Evolutionary conservation across 2,113 vertebrate species (phyloP), one percentile per base, ranked within the genome.

Genomic region (Spea bombifrons): DNA sequence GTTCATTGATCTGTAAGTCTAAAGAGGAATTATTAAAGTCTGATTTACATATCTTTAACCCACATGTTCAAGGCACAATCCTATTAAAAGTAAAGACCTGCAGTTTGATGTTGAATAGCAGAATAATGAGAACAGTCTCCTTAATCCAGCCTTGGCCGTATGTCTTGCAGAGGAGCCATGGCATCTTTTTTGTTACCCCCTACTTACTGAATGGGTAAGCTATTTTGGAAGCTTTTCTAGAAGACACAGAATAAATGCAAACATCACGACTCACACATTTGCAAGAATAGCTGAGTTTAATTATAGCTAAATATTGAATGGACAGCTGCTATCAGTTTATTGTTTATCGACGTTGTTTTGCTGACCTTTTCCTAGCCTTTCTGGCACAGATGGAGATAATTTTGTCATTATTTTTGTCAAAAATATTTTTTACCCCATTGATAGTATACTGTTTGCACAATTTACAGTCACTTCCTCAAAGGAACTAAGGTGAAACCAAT

Each of bases 401-500:
- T 5, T 47, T 59, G 30, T 69, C 53, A 76, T 76, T 76, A 69
- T 61, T 49, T 59, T 46, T 9, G 9, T 61, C 10, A 47, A 43
- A 73, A 61, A 73, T n/a, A 59, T 4, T 73, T 63, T 44, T 5
- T n/a, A 61, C 65, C 55, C 50, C 63, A 50, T 66, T 75, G 66
- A 53, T n/a, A 44, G 63, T 75, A 66, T 75, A 66, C 63, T 13
- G 1, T 61, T 69, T 59, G 52, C 61, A 70, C 53, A 76, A 70
- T 75, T 68, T 76, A 61, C 16, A 69, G 7, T 67, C 13, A 8
- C 65, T 69, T 17, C 16, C 53, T 68, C 16, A 68, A 49, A 70
- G 67, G 68, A 45, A 76, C 69, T 59, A 59, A 70, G 66, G 66
- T 76, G 44, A 76, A 76, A 70, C 69, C 69, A 76, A 76, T 49